Conservation (phyloP, 2,888 invertebrate genomes). For the Andrena dorsata region DNA sequence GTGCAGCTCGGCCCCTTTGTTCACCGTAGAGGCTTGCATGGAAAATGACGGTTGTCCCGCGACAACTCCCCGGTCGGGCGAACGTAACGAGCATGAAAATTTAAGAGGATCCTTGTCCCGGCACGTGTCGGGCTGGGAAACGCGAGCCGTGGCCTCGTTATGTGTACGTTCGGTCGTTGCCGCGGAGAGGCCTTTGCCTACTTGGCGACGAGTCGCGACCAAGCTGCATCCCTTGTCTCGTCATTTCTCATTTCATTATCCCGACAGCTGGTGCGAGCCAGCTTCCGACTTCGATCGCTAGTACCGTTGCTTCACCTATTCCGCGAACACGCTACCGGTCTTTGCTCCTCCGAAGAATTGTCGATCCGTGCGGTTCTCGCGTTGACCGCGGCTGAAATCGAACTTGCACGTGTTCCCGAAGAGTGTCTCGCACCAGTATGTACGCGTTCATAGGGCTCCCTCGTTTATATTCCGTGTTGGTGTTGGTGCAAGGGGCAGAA, state of each 20-base stretch:
- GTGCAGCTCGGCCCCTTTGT: conserved; percentile 33
- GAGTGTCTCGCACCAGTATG: conserved; percentile 53
- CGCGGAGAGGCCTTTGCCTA: conserved; percentile 33
- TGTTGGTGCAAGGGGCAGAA: conserved; percentile 92
- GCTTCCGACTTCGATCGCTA: not conserved
- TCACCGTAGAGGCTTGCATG: conserved; percentile 56
- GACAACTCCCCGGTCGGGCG: conserved; percentile 22
- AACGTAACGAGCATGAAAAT: conserved; percentile 51
- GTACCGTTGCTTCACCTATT: not conserved
- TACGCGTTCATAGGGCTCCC: conserved; percentile 66
- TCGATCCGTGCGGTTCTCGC: not conserved
- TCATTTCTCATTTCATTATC: conserved; percentile 73
- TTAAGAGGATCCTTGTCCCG: conserved; percentile 23
- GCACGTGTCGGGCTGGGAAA: conserved; percentile 6
- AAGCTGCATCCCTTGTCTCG: conserved; percentile 76
- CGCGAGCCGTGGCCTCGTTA: conserved; percentile 39
- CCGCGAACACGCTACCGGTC: not conserved
- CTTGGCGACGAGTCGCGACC: conserved; percentile 41
- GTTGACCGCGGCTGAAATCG: not conserved
- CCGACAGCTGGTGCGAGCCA: conserved; percentile 71
- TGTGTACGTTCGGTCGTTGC: conserved; percentile 34
- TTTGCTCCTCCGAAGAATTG: not conserved
- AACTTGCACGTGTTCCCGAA: conserved; percentile 10
- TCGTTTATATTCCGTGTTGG: conserved; percentile 82
- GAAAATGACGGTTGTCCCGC: conserved; percentile 45